These are phyloP conservation scores for Cryptoprocta ferox DNA, from an alignment of 2,797 vertebrate genomes.

Conservation along the genomic window DNA sequence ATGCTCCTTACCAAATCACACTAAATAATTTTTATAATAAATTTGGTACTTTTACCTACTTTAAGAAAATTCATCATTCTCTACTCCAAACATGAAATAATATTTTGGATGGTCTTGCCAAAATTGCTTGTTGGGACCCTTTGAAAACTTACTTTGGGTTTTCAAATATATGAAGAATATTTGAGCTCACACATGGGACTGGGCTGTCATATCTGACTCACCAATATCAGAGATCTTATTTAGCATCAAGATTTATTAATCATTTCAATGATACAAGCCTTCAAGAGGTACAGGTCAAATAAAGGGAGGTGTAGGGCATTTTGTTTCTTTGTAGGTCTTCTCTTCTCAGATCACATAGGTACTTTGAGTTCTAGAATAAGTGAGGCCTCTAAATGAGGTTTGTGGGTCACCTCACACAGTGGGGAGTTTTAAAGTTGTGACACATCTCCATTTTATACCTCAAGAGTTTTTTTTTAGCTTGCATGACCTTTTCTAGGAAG, in stretches of 20 bases:
- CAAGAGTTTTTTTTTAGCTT: background rate
- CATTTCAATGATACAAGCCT: conserved; percentile 13
- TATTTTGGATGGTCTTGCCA: background rate
- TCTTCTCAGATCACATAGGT: background rate
- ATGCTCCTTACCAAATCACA: background rate
- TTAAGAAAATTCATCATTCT: conserved; percentile 21
- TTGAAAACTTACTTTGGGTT: background rate
- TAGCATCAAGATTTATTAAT: background rate
- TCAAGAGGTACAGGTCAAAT: background rate
- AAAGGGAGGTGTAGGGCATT: background rate
- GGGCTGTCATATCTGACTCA: background rate
- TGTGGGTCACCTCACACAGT: background rate
- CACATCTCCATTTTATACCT: background rate
- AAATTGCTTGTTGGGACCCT: background rate
- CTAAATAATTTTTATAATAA: background rate
- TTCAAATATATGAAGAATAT: background rate
- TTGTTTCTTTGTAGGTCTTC: background rate
- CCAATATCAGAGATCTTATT: background rate
- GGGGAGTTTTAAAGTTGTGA: background rate
- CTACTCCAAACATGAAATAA: background rate
- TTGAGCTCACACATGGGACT: background rate
- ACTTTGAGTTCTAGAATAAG: background rate
- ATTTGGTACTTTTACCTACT: background rate
- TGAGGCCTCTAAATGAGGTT: background rate
- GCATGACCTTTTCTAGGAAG: background rate